phyloP scores from a whole-genome alignment of 1,140 invertebrate genomes.

The Tetraneura akinire region DNA sequence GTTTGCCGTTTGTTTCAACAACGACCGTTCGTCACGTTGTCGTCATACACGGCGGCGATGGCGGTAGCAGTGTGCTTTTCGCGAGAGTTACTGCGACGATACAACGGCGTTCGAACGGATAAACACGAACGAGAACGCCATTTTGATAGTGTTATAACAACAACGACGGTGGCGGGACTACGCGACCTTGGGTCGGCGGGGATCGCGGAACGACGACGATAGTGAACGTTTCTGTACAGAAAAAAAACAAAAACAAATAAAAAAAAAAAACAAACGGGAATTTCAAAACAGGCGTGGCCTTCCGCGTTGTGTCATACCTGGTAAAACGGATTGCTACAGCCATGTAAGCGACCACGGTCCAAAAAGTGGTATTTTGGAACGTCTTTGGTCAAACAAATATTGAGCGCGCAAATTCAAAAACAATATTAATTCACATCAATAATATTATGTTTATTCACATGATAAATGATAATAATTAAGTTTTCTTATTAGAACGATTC shows the following conservation, averaged over 20 bases:
- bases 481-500: no score
- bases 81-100: neutral
- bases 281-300: conserved; percentile 37
- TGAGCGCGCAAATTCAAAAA: neutral
- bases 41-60: neutral
- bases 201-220: neutral
- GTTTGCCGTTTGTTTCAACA: no score
- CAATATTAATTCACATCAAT: no score
- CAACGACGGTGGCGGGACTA: neutral
- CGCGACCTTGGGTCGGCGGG: neutral
- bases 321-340: neutral
- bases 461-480: no score
- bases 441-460: no score
- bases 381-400: neutral
- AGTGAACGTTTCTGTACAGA: neutral
- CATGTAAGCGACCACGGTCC: neutral
- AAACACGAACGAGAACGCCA: conserved; percentile 7
- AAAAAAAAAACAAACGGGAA: conserved; percentile 28
- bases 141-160: neutral
- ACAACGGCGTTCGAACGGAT: neutral
- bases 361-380: neutral
- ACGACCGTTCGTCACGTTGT: neutral
- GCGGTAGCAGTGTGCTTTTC: neutral
- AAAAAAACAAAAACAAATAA: conserved; percentile 17
- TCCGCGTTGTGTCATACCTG: neutral